Conservation (phyloP, 1,140 invertebrate species). For the Drosophila neocordata region DNA sequence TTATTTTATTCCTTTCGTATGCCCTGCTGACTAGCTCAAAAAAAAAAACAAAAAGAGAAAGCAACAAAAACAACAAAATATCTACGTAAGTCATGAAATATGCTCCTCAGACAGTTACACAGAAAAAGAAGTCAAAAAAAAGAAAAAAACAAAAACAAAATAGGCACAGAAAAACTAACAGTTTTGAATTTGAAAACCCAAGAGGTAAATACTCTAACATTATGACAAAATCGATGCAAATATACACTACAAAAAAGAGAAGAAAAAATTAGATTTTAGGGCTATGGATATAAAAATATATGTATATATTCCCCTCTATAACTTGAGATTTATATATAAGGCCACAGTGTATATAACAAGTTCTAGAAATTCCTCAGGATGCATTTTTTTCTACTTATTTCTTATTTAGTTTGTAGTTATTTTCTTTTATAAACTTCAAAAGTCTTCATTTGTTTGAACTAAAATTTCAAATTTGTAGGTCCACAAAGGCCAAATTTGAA, state of each 20-base stretch:
- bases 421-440: no score
- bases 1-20: constrained; percentile 63
- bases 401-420: no score
- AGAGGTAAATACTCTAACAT: background rate
- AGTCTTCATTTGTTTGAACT: no score
- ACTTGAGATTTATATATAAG: no score
- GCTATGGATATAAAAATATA: no score
- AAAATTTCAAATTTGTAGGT: no score
- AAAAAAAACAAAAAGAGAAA: constrained; percentile 32
- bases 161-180: background rate
- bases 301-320: no score
- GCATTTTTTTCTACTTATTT: no score
- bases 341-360: no score
- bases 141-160: background rate
- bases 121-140: background rate
- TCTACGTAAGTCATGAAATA: constrained; percentile 70
- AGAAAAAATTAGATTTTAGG: no score
- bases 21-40: constrained; percentile 64
- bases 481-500: no score
- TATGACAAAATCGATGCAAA: background rate
- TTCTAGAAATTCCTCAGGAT: no score
- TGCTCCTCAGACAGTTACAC: constrained; percentile 49
- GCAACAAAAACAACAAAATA: constrained; percentile 35
- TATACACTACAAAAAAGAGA: background rate
- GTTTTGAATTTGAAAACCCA: background rate